These are phyloP conservation scores for Cactoblastis cactorum DNA, from an alignment of 2,888 invertebrate species.

Conservation along the genomic window DNA sequence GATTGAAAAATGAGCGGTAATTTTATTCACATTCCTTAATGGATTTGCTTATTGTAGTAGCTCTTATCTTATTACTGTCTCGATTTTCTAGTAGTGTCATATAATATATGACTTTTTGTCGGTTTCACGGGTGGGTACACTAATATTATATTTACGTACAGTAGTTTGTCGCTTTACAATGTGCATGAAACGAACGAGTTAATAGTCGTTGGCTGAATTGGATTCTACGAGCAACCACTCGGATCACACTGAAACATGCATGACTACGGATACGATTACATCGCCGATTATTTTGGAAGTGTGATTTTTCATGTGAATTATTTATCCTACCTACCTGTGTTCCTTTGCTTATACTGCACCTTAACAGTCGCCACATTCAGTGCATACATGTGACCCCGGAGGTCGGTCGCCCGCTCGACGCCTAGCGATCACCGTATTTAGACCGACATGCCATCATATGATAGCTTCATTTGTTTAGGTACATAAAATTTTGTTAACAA, in stretches of 20 bases:
- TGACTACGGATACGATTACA: constrained; percentile 51
- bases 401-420: background rate
- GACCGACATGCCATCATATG: background rate
- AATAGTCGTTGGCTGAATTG: constrained; percentile 59
- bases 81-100: constrained; percentile 75
- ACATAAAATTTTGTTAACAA: too few relatives aligned
- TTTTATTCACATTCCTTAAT: constrained; percentile 74
- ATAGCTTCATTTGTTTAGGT: background rate
- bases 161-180: constrained; percentile 77
- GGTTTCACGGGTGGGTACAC: constrained; percentile 75
- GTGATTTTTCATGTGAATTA: constrained; percentile 75
- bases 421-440: constrained; percentile 3
- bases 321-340: constrained; percentile 71
- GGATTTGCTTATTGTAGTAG: constrained; percentile 77
- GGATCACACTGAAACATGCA: constrained; percentile 62
- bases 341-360: constrained; percentile 66
- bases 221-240: constrained; percentile 45
- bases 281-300: constrained; percentile 67
- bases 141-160: constrained; percentile 76
- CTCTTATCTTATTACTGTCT: constrained; percentile 75
- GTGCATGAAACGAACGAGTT: constrained; percentile 65
- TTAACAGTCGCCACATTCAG: constrained; percentile 35
- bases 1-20: constrained; percentile 67
- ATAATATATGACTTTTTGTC: constrained; percentile 61
- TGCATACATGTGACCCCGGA: constrained; percentile 27